A percentile compares a stretch with the other conserved stretches of the same genome.
phyloP scores from a whole-genome alignment of 1,140 invertebrate genomes.

The Eurosta solidaginis region DNA sequence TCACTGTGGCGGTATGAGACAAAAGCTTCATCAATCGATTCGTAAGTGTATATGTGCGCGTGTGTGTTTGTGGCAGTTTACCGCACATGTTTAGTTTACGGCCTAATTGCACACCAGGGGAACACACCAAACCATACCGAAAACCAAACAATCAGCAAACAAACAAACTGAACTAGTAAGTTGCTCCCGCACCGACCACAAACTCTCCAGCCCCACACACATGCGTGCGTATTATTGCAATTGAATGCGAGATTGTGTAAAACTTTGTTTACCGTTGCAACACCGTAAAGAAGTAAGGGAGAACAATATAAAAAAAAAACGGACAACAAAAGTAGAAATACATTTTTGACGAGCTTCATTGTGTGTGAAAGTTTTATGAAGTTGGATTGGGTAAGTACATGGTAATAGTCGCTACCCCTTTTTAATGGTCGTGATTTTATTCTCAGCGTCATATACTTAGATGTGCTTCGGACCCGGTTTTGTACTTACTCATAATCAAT shows the following conservation, averaged over 20 bases:
- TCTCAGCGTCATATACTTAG: too few relatives aligned
- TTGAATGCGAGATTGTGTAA: slow-evolving; percentile 17
- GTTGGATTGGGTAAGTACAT: too few relatives aligned
- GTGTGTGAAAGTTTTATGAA: not conserved
- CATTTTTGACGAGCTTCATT: not conserved
- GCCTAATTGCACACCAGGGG: slow-evolving; percentile 24
- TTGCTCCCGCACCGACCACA: not conserved
- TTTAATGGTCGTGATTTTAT: too few relatives aligned
- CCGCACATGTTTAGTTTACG: slow-evolving; percentile 26
- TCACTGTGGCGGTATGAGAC: not conserved
- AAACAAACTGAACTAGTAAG: too few relatives aligned
- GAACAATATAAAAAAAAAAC: not conserved
- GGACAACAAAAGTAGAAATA: not conserved
- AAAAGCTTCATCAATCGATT: not conserved
- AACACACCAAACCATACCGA: not conserved
- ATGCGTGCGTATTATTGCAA: not conserved
- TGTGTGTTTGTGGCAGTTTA: not conserved
- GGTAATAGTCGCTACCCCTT: too few relatives aligned
- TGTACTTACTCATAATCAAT: too few relatives aligned
- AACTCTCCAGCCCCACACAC: not conserved
- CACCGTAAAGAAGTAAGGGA: not conserved
- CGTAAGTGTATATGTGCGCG: not conserved
- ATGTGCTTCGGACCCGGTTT: too few relatives aligned
- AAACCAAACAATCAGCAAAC: too few relatives aligned
- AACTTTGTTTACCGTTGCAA: slow-evolving; percentile 20